These are phyloP conservation scores for Prinia subflava DNA, from an alignment of 2,113 vertebrate species.

Conservation along the genomic window DNA sequence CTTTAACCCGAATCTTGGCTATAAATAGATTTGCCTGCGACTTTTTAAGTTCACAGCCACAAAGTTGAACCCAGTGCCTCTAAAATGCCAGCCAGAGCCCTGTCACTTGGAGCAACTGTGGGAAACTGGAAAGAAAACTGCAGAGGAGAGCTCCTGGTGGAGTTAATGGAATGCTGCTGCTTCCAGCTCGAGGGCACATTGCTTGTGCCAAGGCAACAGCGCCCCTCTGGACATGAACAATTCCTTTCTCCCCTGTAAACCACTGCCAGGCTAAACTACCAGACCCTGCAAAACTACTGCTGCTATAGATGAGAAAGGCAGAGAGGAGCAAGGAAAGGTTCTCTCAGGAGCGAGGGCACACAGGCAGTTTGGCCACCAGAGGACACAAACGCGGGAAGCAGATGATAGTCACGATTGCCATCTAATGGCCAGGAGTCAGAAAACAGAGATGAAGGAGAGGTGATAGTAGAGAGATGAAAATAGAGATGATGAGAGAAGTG, in stretches of 20 bases:
- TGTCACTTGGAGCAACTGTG: background rate
- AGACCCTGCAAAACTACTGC: background rate
- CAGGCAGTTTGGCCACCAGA: background rate
- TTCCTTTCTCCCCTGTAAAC: background rate
- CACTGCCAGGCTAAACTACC: background rate
- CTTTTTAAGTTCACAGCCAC: background rate
- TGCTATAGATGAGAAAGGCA: background rate
- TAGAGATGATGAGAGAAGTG: no score
- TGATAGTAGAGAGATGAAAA: no score
- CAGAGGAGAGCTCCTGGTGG: background rate
- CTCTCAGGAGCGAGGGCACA: accelerated
- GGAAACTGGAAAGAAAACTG: background rate
- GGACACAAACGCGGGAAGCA: accelerated
- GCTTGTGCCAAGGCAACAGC: background rate
- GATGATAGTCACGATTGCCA: background rate
- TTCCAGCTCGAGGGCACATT: background rate
- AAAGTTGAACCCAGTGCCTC: background rate
- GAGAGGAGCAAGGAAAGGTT: background rate
- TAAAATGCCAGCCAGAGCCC: background rate
- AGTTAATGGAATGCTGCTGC: background rate
- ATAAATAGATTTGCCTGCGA: background rate
- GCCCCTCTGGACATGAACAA: background rate
- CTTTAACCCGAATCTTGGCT: accelerated
- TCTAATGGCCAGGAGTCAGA: constrained; percentile 9
- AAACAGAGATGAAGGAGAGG: background rate